Evolutionary conservation across 2,888 invertebrate species (phyloP).

Genomic region (Stramonita haemastoma): DNA sequence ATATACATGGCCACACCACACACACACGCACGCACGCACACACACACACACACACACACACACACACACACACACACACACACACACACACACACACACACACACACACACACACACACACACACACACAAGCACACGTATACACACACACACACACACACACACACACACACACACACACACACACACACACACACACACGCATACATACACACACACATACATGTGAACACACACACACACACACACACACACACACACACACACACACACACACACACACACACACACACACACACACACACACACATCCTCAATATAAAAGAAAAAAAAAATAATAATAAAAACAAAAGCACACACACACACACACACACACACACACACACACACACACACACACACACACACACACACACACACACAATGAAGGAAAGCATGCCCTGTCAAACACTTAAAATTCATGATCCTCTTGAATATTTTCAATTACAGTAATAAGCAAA

Average conservation of each 20-base stretch:
- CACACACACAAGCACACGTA: neutral
- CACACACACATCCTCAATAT: neutral
- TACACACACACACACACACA: neutral
- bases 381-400: too few relatives aligned
- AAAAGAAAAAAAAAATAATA: too few relatives aligned
- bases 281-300: constrained; percentile 17
- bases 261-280: constrained; percentile 8
- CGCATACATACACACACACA: neutral
- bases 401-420: too few relatives aligned
- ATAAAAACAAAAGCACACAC: too few relatives aligned
- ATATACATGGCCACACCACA: neutral
- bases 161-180: constrained; percentile 10
- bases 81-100: constrained; percentile 6
- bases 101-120: neutral
- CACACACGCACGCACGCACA: neutral
- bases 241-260: neutral
- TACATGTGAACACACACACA: neutral
- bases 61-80: constrained; percentile 13
- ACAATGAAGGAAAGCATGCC: too few relatives aligned
- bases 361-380: too few relatives aligned
- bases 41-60: neutral
- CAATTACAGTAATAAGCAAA: too few relatives aligned
- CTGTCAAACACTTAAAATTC: too few relatives aligned
- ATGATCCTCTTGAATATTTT: too few relatives aligned
- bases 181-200: constrained; percentile 9